Conservation (phyloP, 2,888 invertebrate species). For the Caenorhabditis afra region DNA sequence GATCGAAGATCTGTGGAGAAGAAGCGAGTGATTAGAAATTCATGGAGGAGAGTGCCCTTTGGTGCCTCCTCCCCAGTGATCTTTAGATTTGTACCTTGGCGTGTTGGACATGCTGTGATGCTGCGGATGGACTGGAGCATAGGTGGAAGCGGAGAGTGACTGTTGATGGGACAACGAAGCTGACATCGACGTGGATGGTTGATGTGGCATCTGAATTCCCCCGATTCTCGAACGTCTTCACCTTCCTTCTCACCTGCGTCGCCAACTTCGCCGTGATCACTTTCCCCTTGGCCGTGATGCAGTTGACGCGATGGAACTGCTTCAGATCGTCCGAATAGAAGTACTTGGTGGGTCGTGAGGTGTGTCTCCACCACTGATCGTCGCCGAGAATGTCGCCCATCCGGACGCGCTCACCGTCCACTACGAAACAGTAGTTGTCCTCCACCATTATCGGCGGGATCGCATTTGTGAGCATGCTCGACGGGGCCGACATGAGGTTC, state of each 20-base stretch:
- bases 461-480: slow-evolving; percentile 73
- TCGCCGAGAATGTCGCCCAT: slow-evolving; percentile 80
- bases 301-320: slow-evolving; percentile 79
- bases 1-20: slow-evolving; percentile 61
- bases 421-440: slow-evolving; percentile 81
- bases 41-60: slow-evolving; percentile 40
- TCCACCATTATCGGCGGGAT: slow-evolving; percentile 79
- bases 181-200: slow-evolving; percentile 53
- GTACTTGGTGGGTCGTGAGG: slow-evolving; percentile 79
- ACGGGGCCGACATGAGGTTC: slow-evolving; percentile 79
- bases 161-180: slow-evolving; percentile 45
- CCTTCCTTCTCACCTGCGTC: slow-evolving; percentile 36
- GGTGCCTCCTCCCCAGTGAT: no score
- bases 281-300: slow-evolving; percentile 77
- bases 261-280: slow-evolving; percentile 69
- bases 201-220: slow-evolving; percentile 51
- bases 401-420: slow-evolving; percentile 79
- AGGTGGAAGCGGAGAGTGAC: slow-evolving; percentile 36
- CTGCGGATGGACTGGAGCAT: slow-evolving; percentile 55
- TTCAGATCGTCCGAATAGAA: slow-evolving; percentile 79
- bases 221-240: no score
- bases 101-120: slow-evolving; percentile 59
- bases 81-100: slow-evolving; percentile 23
- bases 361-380: slow-evolving; percentile 80
- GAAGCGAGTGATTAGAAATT: slow-evolving; percentile 39